Percentiles rank a stretch among this genome's conserved stretches.
phyloP scores from a whole-genome alignment of 1,140 invertebrate species.

The Drosophila asahinai region DNA sequence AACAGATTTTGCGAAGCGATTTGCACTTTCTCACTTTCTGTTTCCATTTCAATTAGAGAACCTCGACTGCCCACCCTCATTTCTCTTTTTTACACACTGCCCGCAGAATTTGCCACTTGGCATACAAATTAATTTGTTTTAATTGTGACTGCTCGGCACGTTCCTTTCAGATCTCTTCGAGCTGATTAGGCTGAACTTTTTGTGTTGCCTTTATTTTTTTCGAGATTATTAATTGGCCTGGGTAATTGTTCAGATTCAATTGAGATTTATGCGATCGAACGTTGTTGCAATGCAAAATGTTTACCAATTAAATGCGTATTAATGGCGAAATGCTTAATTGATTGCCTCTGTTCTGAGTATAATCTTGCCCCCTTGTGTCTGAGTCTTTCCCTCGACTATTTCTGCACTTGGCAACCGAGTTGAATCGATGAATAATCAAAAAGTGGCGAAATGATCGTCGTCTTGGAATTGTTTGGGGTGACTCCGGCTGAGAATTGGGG shows the following conservation, averaged over 20 bases:
- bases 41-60: conserved; percentile 26
- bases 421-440: conserved; percentile 13
- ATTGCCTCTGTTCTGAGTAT: conserved; percentile 10
- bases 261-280: conserved; percentile 60
- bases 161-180: conserved; percentile 54
- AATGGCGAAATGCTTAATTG: conserved; percentile 40
- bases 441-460: conserved; percentile 24
- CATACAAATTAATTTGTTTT: conserved; percentile 76
- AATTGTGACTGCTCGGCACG: conserved; percentile 58
- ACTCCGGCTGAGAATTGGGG: neutral
- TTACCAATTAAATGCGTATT: conserved; percentile 60
- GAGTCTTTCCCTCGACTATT: neutral
- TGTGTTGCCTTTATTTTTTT: conserved; percentile 37
- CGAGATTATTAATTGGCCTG: conserved; percentile 73
- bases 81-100: conserved; percentile 9
- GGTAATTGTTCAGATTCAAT: conserved; percentile 81
- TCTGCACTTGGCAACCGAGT: conserved; percentile 4
- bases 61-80: conserved; percentile 5
- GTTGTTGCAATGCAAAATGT: conserved; percentile 41
- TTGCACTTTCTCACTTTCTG: conserved; percentile 12
- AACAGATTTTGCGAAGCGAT: neutral
- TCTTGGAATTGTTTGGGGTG: neutral
- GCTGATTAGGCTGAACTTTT: conserved; percentile 59
- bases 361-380: neutral
- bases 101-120: conserved; percentile 52